A percentile compares a stretch with the other conserved stretches of the same genome.
Evolutionary conservation across 2,888 invertebrate species (phyloP).

Genomic region (Crioceris asparagi): DNA sequence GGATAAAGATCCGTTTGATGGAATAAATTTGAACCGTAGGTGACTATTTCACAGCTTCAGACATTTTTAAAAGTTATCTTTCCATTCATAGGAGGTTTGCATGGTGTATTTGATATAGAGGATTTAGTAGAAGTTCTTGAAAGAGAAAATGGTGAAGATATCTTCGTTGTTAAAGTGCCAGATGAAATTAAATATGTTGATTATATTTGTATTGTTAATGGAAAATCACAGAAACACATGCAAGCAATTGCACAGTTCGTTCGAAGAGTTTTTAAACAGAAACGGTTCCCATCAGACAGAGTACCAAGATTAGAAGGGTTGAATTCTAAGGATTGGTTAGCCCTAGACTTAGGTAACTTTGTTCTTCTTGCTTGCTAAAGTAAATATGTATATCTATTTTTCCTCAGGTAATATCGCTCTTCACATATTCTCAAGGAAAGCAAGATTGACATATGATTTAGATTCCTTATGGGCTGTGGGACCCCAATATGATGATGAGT

Average conservation of each 20-base stretch:
- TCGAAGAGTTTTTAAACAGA: slow-evolving; percentile 64
- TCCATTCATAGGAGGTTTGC: slow-evolving; percentile 57
- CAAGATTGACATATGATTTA: slow-evolving; percentile 67
- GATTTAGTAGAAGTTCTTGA: slow-evolving; percentile 68
- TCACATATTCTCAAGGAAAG: slow-evolving; percentile 69
- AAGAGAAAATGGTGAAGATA: slow-evolving; percentile 66
- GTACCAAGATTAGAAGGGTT: slow-evolving; percentile 71
- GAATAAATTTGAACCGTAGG: slow-evolving; percentile 51
- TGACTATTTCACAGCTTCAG: slow-evolving; percentile 8
- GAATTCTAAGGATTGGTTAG: slow-evolving; percentile 72
- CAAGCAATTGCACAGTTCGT: slow-evolving; percentile 64
- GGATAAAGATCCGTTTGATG: slow-evolving; percentile 49
- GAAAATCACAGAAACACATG: slow-evolving; percentile 64
- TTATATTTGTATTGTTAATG: slow-evolving; percentile 72
- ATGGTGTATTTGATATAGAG: slow-evolving; percentile 81
- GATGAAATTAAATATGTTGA: slow-evolving; percentile 68
- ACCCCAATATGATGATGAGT: slow-evolving; percentile 62
- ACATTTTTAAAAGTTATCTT: not conserved
- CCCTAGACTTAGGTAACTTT: slow-evolving; percentile 73
- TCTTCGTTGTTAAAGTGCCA: slow-evolving; percentile 73
- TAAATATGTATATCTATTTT: not conserved
- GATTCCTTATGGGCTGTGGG: slow-evolving; percentile 90
- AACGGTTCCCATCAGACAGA: slow-evolving; percentile 48
- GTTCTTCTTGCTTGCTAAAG: not conserved
- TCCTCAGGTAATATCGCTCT: slow-evolving; percentile 79